Evolutionary conservation across 2,888 invertebrate genomes (phyloP).

Genomic region (Eupithecia centaureata): DNA sequence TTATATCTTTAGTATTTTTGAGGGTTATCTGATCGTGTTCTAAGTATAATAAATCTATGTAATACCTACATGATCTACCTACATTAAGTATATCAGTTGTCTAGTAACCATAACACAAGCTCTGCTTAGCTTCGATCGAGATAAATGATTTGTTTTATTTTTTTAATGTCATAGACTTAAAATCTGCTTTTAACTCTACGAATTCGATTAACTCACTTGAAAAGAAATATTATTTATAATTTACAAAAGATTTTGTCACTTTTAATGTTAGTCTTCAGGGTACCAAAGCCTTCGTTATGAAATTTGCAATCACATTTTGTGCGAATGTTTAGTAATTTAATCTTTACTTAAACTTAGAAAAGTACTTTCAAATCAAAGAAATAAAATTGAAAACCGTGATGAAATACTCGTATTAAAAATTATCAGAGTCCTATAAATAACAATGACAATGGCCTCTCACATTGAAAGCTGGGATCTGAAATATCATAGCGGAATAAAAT

Average conservation of each 20-base stretch:
- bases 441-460: background rate
- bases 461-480: constrained; percentile 11
- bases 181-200: background rate
- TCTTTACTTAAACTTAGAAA: background rate
- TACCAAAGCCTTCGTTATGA: background rate
- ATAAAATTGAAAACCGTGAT: background rate
- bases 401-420: background rate
- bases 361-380: background rate
- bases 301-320: background rate
- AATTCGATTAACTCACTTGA: background rate
- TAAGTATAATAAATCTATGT: too few species aligned
- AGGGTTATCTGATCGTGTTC: too few species aligned
- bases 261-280: background rate
- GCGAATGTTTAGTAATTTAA: background rate
- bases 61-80: too few species aligned
- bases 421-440: background rate
- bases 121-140: too few species aligned
- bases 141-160: too few species aligned
- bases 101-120: too few species aligned
- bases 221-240: background rate
- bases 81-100: too few species aligned
- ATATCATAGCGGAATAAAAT: constrained; percentile 9
- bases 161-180: background rate
- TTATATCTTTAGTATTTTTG: too few species aligned
- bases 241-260: background rate